Evolutionary conservation across 1,140 invertebrate species (phyloP).

Genomic region (Ridgeia piscesae): DNA sequence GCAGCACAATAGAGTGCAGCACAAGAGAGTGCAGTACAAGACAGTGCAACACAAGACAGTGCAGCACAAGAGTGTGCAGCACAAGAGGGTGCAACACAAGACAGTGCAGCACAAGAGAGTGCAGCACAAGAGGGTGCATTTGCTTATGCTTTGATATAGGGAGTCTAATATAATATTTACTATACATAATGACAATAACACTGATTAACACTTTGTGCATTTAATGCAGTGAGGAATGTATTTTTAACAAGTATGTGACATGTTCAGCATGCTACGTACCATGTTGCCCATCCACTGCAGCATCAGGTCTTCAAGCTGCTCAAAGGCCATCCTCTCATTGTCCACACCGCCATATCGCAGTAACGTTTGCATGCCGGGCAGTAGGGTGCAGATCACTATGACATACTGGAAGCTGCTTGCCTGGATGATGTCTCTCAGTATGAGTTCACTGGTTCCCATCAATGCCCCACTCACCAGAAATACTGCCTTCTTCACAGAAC

Average conservation of each 20-base stretch:
- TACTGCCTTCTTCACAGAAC: conserved; percentile 60
- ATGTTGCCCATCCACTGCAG: conserved; percentile 62
- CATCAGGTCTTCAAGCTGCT: conserved; percentile 58
- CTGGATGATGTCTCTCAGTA: conserved; percentile 61
- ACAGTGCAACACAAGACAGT: too few relatives aligned
- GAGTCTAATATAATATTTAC: neutral
- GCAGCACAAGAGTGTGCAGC: too few relatives aligned
- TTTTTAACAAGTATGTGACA: neutral
- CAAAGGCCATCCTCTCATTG: conserved; percentile 50
- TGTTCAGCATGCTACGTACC: conserved; percentile 38
- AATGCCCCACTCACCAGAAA: conserved; percentile 64
- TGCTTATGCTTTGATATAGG: too few relatives aligned
- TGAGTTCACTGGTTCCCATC: conserved; percentile 58
- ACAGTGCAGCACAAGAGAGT: too few relatives aligned
- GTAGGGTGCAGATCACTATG: conserved; percentile 61
- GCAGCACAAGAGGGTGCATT: too few relatives aligned
- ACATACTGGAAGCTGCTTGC: conserved; percentile 65
- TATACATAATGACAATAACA: neutral
- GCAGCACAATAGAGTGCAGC: too few relatives aligned
- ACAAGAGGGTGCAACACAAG: too few relatives aligned
- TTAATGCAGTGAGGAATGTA: neutral
- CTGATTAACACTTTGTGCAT: neutral
- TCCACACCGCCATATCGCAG: conserved; percentile 33
- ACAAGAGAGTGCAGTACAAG: too few relatives aligned
- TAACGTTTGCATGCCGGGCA: conserved; percentile 54